phyloP scores from a whole-genome alignment of 2,113 vertebrate genomes.

The Melanerpes aurifrons region DNA sequence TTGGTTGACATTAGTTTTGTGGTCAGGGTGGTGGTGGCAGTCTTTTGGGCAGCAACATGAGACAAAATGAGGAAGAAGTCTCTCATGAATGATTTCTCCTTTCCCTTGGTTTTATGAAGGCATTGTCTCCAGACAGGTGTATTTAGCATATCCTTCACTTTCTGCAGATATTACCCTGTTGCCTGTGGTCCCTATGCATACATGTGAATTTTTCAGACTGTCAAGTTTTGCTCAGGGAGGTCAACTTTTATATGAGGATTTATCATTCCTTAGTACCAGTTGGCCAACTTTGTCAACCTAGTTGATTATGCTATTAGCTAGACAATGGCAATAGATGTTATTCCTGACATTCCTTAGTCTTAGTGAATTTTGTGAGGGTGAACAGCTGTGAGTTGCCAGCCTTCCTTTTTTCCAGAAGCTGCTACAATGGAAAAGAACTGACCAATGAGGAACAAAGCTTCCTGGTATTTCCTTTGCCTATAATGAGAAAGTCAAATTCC shows the following conservation, averaged over 20 bases:
- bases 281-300: background rate
- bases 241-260: background rate
- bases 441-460: background rate
- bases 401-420: background rate
- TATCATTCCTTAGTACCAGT: background rate
- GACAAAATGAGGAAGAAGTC: too few species aligned
- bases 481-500: conserved; percentile 25
- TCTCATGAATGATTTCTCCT: background rate
- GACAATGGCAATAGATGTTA: background rate
- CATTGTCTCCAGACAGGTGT: background rate
- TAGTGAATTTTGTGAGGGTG: background rate
- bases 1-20: too few species aligned
- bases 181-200: background rate
- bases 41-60: too few species aligned
- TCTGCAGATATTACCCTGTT: background rate
- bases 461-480: background rate
- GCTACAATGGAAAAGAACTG: background rate
- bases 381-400: background rate
- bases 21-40: too few species aligned
- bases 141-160: background rate
- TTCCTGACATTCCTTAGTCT: background rate
- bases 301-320: background rate
- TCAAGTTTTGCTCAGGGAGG: background rate
- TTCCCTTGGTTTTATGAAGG: background rate
- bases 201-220: background rate